Conservation (phyloP, 92 coral and sea anemone species). For the Palythoa heliodiscus region DNA sequence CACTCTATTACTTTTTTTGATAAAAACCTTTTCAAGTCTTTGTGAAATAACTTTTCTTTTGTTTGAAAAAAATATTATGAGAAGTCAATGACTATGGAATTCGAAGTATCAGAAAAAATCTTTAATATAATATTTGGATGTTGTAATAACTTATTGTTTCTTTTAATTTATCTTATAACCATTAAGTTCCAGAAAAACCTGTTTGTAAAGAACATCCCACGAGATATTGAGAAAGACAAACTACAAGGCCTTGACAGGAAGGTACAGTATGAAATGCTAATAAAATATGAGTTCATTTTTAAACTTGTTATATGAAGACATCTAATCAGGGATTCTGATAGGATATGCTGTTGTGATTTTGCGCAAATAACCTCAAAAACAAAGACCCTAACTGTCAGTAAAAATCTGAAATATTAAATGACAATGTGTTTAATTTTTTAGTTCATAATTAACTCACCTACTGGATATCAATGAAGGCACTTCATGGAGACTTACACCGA, state of each 20-base stretch:
- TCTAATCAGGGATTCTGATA: no score
- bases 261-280: slow-evolving; percentile 37
- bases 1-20: neutral
- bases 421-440: slow-evolving; percentile 19
- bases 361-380: no score
- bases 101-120: no score
- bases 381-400: no score
- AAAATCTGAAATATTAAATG: no score
- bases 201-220: slow-evolving; percentile 78
- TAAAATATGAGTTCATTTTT: no score
- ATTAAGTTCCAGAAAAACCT: slow-evolving; percentile 75
- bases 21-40: neutral
- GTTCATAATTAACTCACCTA: slow-evolving; percentile 51
- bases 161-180: neutral
- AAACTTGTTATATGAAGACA: no score
- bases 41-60: no score
- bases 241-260: slow-evolving; percentile 65
- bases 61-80: no score
- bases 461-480: slow-evolving; percentile 47
- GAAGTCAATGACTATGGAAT: no score
- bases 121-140: neutral
- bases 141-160: neutral
- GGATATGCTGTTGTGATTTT: no score
- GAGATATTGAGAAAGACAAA: slow-evolving; percentile 69
- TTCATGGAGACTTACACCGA: slow-evolving; percentile 88